Conservation (phyloP, 2,113 vertebrate species). For the Corythornis madagascariensis region DNA sequence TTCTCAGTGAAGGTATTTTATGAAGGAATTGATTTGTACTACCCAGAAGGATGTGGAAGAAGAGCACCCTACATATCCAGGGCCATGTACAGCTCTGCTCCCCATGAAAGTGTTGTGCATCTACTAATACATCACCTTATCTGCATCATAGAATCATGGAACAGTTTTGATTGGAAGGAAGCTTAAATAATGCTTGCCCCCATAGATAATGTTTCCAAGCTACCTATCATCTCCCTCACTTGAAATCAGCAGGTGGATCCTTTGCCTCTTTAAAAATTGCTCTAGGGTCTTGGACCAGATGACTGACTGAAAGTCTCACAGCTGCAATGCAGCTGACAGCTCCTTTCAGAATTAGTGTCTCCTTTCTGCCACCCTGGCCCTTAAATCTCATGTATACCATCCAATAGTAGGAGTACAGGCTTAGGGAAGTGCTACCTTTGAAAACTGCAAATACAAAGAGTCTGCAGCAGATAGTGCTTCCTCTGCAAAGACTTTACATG, state of each 20-base stretch:
- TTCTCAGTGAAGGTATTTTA: not conserved
- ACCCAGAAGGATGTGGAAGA: not conserved
- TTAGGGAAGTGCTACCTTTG: not conserved
- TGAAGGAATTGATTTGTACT: not conserved
- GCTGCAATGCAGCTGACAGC: not conserved
- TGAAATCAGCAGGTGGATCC: not conserved
- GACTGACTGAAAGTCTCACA: not conserved
- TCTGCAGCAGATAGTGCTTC: not conserved
- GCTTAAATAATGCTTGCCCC: not conserved
- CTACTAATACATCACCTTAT: not conserved
- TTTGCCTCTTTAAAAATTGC: not conserved
- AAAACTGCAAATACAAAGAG: not conserved
- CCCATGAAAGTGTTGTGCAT: not conserved
- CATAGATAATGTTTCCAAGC: not conserved
- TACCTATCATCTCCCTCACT: not conserved
- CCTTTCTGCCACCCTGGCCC: not conserved
- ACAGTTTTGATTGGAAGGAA: too few species aligned
- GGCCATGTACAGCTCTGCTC: not conserved
- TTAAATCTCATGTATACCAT: not conserved
- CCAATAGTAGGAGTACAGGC: not conserved
- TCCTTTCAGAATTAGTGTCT: not conserved
- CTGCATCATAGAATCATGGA: not conserved
- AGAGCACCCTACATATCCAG: accelerated
- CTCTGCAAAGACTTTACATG: not conserved
- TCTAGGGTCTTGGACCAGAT: not conserved